Percentiles rank a stretch among this genome's conserved stretches.
These are phyloP conservation scores for Pheosia gnoma DNA, from an alignment of 2,888 invertebrate species.

Conservation along the genomic window DNA sequence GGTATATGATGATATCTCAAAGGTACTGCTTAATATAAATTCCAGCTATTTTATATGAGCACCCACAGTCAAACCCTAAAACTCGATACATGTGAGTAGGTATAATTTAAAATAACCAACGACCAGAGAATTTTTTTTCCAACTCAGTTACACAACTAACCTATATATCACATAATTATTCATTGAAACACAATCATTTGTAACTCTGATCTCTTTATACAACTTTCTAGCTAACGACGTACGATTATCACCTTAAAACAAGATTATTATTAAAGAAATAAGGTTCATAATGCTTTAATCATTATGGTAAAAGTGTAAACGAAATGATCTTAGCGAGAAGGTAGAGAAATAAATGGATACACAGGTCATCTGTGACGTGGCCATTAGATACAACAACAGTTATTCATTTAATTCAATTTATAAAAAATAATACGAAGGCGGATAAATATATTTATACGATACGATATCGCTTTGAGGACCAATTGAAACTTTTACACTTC, in stretches of 20 bases:
- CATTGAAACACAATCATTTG: slow-evolving; percentile 25
- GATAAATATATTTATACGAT: slow-evolving; percentile 14
- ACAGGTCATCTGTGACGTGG: slow-evolving; percentile 36
- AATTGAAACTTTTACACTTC: not conserved
- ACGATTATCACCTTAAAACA: slow-evolving; percentile 14
- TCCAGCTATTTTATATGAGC: no score
- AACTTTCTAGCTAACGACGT: slow-evolving; percentile 18
- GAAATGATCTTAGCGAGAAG: slow-evolving; percentile 21
- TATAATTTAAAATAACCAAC: not conserved
- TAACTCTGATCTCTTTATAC: slow-evolving; percentile 36
- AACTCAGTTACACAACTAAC: slow-evolving; percentile 9
- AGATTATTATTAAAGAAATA: slow-evolving; percentile 8
- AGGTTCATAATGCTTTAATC: slow-evolving; percentile 20
- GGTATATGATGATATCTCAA: no score
- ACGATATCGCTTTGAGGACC: slow-evolving; percentile 10
- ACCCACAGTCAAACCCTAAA: no score
- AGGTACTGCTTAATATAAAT: no score
- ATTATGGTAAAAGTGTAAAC: slow-evolving; percentile 7
- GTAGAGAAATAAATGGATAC: slow-evolving; percentile 32
- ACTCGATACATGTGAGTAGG: no score
- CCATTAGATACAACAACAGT: slow-evolving; percentile 39
- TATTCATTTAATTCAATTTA: slow-evolving; percentile 43
- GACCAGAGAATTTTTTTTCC: not conserved
- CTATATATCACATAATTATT: slow-evolving; percentile 21
- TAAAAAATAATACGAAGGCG: slow-evolving; percentile 21